Base-by-base conservation (phyloP, 2,797 vertebrate genomes). In the Vipera ursinii region DNA sequence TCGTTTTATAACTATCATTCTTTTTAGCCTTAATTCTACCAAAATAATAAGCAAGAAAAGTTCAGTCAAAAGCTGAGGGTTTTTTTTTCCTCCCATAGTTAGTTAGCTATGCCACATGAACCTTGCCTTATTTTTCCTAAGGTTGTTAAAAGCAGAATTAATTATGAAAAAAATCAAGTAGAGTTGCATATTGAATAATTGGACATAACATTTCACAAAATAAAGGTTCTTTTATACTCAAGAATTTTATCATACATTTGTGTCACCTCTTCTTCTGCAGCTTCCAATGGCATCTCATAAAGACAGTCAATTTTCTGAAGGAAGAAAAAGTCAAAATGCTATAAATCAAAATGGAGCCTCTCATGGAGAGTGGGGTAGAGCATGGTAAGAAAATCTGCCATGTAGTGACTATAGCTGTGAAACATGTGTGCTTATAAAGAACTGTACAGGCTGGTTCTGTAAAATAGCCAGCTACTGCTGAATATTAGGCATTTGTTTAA, bases 341-440 rank as follows among this genome's bases (percentile, higher is more conserved):
- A 28, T 91, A 86, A 97, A 96, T 51, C 95, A 78, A 90, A 5
- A 87, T 15, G 85, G 65, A 59, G 14, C 61, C 85, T 51, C 94
- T 94, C 95, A 95, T 0, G 98, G 95, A 0, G 98, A 98, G 88
- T 99, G 99, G 99, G 99, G 99, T 14, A 98, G 99, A 95, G 99
- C 99, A 90, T 99, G 99, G 99, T 99, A 96, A 98, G 98, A 94
- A 20, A 93, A 93, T 32, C 26, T 1, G 17, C 91, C 14, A 26
- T 3, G 9, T 88, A 6, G 60, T 28, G 57, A 28, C 6, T 48
- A 24, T 24, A 82, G 1, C 8, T 48, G 20, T 24, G 51, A 89
- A n/a, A 89, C 69, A 4, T 3, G 20, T 65, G 9, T 9, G 0
- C 53, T 24, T 51, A 28, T 22, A 10, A 10, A 20, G 48, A 69